Evolutionary conservation across 2,888 invertebrate genomes (phyloP).

Genomic region (Nomada lathburiana): DNA sequence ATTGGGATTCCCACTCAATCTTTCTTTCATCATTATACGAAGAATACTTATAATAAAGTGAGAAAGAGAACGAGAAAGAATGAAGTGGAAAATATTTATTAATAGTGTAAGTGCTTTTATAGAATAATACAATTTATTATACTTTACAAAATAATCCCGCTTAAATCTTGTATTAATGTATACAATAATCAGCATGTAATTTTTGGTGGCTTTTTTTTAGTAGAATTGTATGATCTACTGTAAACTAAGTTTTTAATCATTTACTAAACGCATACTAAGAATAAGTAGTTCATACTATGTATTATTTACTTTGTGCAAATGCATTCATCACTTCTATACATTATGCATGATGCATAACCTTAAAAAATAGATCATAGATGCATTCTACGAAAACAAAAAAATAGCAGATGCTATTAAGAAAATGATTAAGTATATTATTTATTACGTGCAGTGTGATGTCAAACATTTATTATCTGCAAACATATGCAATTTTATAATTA

Average conservation of each 20-base stretch:
- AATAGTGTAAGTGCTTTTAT: constrained; percentile 42
- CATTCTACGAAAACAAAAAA: not conserved
- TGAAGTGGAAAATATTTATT: constrained; percentile 6
- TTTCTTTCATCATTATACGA: not conserved
- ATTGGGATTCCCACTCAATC: not conserved
- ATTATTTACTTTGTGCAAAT: constrained; percentile 5
- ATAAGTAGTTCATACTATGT: not conserved
- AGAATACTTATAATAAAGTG: constrained; percentile 1
- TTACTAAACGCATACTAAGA: not conserved
- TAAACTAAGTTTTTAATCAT: not conserved
- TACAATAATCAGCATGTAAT: not conserved
- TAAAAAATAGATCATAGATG: not conserved
- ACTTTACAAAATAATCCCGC: constrained; percentile 10
- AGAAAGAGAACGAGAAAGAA: constrained; percentile 23
- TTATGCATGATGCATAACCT: constrained; percentile 36
- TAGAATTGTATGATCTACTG: not conserved
- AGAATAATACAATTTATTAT: not conserved
- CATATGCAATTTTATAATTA: not conserved
- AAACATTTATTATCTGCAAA: not conserved
- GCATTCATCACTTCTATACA: not conserved
- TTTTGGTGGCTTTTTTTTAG: not conserved
- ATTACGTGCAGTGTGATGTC: not conserved
- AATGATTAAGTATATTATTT: constrained; percentile 5
- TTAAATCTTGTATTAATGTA: not conserved
- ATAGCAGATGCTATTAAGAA: not conserved